Base-by-base conservation (phyloP, 2,888 invertebrate species). In the Leucania comma region DNA sequence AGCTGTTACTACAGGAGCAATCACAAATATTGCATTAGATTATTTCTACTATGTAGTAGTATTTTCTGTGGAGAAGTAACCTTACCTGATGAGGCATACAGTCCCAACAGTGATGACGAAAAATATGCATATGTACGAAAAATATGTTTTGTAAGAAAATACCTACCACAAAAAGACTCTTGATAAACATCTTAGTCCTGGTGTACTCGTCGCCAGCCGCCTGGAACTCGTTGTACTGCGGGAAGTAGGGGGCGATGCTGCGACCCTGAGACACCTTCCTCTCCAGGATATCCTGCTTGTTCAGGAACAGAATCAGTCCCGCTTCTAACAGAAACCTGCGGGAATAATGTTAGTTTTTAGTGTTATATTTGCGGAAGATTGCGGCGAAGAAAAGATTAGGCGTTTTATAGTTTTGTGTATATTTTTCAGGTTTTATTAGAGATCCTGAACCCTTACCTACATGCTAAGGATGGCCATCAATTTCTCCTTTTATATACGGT, bases 271-370 rank as follows among this genome's bases (percentile, higher is more conserved):
- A 92, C 61, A 98, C 96, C 92, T 98, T 98, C 60, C 96, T 96
- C 81, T 97, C 96, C 64, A 98, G 94, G 3, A 98, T 93, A 89
- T 98, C 98, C 88, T 98, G 98, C 89, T 98, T 98, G 91, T 98
- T 98, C 50, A 98, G 95, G 91, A 98, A 98, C 12, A 98, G 97
- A 61, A 98, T 98, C 53, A 98, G 94, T 3, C 98, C 98, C 0
- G 98, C 97, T 80, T 97, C 97, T 72, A 97, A 93, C 0, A 98
- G 96, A 88, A 98, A 98, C 78, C 97, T 97, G 53, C 2, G 20
- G 35, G 26, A 57, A 79, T 6, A 9, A 3, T 22, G 9, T n/a
- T 50, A 1, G 32, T 26, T n/a, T 46, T 20, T 8, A 59, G 10
- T 38, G n/a, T 51, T 29, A 6, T 22, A 0, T 12, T 53, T 48